phyloP scores from a whole-genome alignment of 1,140 invertebrate genomes.

The Zophobas atratus region DNA sequence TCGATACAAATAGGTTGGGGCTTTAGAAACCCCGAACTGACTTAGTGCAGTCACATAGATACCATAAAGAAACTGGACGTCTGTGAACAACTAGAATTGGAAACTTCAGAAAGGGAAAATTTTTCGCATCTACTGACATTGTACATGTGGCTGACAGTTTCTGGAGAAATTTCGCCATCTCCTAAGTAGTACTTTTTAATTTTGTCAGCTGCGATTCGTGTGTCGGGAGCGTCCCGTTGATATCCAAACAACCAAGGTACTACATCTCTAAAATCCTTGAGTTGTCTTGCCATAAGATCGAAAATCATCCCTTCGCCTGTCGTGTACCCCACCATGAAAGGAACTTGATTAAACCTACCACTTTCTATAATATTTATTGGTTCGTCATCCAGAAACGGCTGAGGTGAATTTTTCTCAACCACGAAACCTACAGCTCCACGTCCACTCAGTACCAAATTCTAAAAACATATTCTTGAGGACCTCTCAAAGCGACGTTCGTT shows the following conservation, averaged over 20 bases:
- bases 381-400: not conserved
- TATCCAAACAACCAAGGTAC: constrained; percentile 15
- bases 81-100: constrained; percentile 3
- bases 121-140: not conserved
- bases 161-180: constrained; percentile 9
- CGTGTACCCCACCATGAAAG: not conserved
- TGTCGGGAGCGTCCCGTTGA: constrained; percentile 13
- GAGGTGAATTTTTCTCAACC: not conserved
- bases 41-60: not conserved
- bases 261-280: not conserved
- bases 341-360: not conserved
- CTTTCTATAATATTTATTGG: not conserved
- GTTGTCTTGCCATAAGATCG: not conserved
- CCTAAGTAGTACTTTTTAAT: constrained; percentile 5
- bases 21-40: not conserved
- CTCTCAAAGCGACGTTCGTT: not conserved
- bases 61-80: not conserved
- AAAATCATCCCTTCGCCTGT: not conserved
- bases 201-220: constrained; percentile 1
- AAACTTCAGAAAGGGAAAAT: not conserved
- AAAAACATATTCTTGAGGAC: not conserved
- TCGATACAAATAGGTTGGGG: constrained; percentile 14
- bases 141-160: constrained; percentile 3
- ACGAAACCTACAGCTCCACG: not conserved
- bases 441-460: not conserved